Percentiles rank a stretch among this genome's conserved stretches.
phyloP scores from a whole-genome alignment of 2,888 invertebrate genomes.

The Meteorus colon region DNA sequence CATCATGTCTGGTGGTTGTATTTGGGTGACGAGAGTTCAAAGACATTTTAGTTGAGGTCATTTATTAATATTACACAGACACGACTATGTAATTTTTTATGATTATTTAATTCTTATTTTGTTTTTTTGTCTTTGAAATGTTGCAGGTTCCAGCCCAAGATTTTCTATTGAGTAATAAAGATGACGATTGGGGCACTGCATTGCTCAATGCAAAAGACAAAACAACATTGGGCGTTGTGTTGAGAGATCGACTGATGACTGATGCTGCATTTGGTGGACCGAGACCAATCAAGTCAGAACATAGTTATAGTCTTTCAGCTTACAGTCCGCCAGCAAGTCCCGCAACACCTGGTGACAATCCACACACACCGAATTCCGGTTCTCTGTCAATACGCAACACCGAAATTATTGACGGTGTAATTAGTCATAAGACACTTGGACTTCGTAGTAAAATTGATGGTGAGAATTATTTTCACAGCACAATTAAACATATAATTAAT shows the following conservation, averaged over 20 bases:
- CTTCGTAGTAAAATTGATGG: conserved; percentile 64
- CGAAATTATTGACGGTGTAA: background rate
- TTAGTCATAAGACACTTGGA: conserved; percentile 11
- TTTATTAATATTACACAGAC: conserved; percentile 38
- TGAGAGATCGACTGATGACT: conserved; percentile 92
- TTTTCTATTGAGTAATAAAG: conserved; percentile 74
- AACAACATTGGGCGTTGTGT: conserved; percentile 79
- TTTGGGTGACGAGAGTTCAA: conserved; percentile 9
- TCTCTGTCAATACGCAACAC: conserved; percentile 32
- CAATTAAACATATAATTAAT: background rate
- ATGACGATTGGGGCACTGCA: conserved; percentile 79
- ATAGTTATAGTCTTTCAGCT: conserved; percentile 85
- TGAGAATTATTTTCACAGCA: conserved; percentile 43
- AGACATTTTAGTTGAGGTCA: background rate
- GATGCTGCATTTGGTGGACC: conserved; percentile 85
- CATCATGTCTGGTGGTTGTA: background rate
- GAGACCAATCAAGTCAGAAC: conserved; percentile 92
- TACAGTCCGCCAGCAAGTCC: conserved; percentile 67
- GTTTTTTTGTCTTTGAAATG: background rate
- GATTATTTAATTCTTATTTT: conserved; percentile 1
- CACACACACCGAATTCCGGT: conserved; percentile 56
- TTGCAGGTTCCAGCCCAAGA: conserved; percentile 80
- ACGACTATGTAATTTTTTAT: conserved; percentile 37
- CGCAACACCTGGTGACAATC: conserved; percentile 59
- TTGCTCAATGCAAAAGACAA: conserved; percentile 75